Evolutionary conservation across 2,113 vertebrate genomes (phyloP).

Genomic region (Bagarius yarrelli): DNA sequence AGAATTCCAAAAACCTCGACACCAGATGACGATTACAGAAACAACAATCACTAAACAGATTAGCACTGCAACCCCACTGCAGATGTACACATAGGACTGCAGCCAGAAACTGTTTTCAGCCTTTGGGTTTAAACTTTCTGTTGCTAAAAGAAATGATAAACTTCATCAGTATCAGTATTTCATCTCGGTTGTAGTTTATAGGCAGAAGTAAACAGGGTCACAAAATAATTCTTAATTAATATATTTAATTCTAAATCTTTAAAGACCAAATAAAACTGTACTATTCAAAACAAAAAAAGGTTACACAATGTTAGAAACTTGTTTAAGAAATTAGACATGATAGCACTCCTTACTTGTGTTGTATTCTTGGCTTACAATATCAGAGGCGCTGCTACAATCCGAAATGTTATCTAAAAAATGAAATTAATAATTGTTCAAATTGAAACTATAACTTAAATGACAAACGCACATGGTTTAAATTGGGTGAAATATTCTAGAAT

Average conservation of each 20-base stretch:
- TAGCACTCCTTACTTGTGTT: slow-evolving; percentile 31
- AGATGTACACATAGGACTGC: slow-evolving; percentile 51
- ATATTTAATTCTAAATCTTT: neutral
- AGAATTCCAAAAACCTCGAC: slow-evolving; percentile 36
- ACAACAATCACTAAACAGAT: slow-evolving; percentile 54
- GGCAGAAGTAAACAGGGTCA: neutral
- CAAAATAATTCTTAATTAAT: neutral
- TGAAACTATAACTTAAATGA: neutral
- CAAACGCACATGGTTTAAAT: neutral
- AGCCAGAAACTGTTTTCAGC: accelerated
- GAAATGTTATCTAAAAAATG: slow-evolving; percentile 6
- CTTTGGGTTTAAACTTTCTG: accelerated
- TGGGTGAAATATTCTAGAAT: neutral
- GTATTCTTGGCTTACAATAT: neutral
- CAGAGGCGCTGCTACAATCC: neutral
- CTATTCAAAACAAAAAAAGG: neutral
- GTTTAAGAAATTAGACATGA: neutral
- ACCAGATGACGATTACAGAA: slow-evolving; percentile 50
- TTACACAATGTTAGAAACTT: neutral
- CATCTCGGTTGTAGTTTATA: neutral
- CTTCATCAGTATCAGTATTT: neutral
- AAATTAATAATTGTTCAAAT: neutral
- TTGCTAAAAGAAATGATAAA: neutral
- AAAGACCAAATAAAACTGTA: neutral
- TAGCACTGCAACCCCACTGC: slow-evolving; percentile 51